Evolutionary conservation across 2,797 vertebrate species (phyloP).

Genomic region (Euthynnus affinis): DNA sequence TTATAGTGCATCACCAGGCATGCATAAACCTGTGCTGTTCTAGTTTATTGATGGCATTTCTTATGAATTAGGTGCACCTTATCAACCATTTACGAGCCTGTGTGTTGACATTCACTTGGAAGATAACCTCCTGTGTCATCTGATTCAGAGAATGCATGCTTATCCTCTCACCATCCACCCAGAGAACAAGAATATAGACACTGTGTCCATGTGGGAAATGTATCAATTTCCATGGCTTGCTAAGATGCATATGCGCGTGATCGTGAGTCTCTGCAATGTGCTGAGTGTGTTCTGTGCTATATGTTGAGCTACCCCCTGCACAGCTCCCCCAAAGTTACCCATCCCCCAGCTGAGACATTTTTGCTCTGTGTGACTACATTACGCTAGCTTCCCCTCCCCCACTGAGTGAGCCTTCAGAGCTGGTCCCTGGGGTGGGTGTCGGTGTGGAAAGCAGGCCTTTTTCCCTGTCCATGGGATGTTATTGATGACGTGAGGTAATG

Average conservation of each 20-base stretch:
- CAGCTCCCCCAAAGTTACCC: conserved; percentile 63
- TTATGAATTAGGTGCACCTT: conserved; percentile 50
- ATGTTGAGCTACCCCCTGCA: conserved; percentile 53
- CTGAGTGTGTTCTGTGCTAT: conserved; percentile 54
- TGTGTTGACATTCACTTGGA: conserved; percentile 37
- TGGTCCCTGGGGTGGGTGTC: conserved; percentile 80
- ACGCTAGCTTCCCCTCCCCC: conserved; percentile 66
- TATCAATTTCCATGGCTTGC: conserved; percentile 33
- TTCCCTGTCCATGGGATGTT: conserved; percentile 80
- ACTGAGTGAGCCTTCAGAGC: conserved; percentile 64
- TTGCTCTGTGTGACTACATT: conserved; percentile 76
- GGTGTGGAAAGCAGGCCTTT: conserved; percentile 78
- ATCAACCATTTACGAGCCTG: conserved; percentile 33
- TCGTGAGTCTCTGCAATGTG: conserved; percentile 44
- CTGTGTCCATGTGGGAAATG: conserved; percentile 28
- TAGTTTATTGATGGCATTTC: conserved; percentile 21
- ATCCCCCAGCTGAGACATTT: conserved; percentile 75
- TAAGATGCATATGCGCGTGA: conserved; percentile 35
- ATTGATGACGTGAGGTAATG: conserved; percentile 87
- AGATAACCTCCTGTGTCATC: conserved; percentile 39
- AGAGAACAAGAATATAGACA: conserved; percentile 44
- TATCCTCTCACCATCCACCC: conserved; percentile 45
- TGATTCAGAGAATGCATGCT: conserved; percentile 29
- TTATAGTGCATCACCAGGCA: conserved; percentile 36
- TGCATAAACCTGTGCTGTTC: conserved; percentile 39